Base-by-base conservation (phyloP, 2,888 invertebrate genomes). In the Agriopis leucophaearia region DNA sequence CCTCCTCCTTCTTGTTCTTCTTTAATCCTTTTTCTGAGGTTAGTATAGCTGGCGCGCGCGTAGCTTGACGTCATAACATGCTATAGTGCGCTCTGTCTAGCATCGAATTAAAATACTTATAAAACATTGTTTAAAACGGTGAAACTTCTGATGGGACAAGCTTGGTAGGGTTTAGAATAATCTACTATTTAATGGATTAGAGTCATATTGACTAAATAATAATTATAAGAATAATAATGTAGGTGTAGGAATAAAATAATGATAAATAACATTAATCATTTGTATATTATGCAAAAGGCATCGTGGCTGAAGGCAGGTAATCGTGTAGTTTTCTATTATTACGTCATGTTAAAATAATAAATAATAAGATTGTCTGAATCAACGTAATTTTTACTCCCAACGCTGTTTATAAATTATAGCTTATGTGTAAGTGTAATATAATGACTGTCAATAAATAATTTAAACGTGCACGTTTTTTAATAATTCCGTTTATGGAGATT, bases 401-500 rank as follows among this genome's bases (percentile, higher is more conserved):
- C 27, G 63, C 54, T 65, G 64, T 69, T 62, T 62, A 72, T 62
- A 54, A 55, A 60, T 71, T 64, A 59, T 69, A 73, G 75, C 75
- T 75, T 75, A 73, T 70, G 73, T 75, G 70, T 73, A 75, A 72
- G 71, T 75, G 75, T 75, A 75, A 71, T 68, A 69, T 64, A 54
- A n/a, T 58, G 71, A 71, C 65, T 66, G 73, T 72, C 72, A 75
- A 72, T 75, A 66, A 73, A 72, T 67, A 67, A 71, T 50, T 72
- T 70, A 68, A 71, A 73, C 60, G 70, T 72, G 54, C 16, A 27
- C 40, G n/a, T 13, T 71, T 52, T 56, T 69, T 73, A 70, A 16
- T 15, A 8, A 40, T 42, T 16, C 27, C 27, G 27, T n/a, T n/a
- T n/a, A 27, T 27, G 27, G 27, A 27, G 27, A 5, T 13, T 42